Evolutionary conservation across 2,888 invertebrate species (phyloP).

Genomic region (Graphium colonna): DNA sequence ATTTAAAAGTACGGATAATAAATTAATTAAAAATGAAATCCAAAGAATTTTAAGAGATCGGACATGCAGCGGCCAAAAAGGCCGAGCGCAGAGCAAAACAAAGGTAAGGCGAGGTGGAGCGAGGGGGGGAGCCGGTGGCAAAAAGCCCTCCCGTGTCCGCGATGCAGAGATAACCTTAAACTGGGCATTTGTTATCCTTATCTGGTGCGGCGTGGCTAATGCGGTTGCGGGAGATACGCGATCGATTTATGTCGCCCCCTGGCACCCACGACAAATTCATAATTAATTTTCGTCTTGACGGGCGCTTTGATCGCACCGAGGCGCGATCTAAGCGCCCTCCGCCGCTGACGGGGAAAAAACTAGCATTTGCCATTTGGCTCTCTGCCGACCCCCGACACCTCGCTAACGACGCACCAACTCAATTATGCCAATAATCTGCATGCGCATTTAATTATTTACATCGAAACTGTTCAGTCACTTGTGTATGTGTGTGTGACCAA

Average conservation of each 20-base stretch:
- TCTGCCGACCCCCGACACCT: conserved; percentile 6
- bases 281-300: conserved; percentile 67
- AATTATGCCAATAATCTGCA: conserved; percentile 11
- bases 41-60: not conserved
- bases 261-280: conserved; percentile 79
- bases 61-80: not conserved
- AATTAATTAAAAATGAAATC: too few species aligned
- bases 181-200: conserved; percentile 79
- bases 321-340: conserved; percentile 51
- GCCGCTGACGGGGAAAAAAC: conserved; percentile 40
- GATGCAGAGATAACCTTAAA: conserved; percentile 78
- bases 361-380: conserved; percentile 28
- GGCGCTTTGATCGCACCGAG: conserved; percentile 29
- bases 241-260: conserved; percentile 76
- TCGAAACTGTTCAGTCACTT: too few species aligned
- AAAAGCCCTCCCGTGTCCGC: conserved; percentile 78
- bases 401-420: conserved; percentile 18
- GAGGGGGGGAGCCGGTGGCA: conserved; percentile 69
- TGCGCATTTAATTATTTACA: not conserved
- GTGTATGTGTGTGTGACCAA: too few species aligned
- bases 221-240: conserved; percentile 71
- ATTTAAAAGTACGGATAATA: too few species aligned
- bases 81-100: too few species aligned
- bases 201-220: conserved; percentile 77
- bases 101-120: not conserved